phyloP scores from a whole-genome alignment of 2,113 vertebrate species.

The Poicephalus meyeri region DNA sequence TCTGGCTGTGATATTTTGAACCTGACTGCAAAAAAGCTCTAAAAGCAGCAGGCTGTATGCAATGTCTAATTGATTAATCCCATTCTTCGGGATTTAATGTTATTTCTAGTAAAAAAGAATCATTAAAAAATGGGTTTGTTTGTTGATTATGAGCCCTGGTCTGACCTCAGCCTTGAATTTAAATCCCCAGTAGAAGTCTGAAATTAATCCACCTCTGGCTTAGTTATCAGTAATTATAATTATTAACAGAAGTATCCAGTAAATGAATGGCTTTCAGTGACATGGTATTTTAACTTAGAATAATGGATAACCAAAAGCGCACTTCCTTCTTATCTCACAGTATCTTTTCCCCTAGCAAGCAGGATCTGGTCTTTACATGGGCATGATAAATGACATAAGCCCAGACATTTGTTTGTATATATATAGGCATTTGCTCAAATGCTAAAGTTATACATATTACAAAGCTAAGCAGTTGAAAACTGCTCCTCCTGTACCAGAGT shows the following conservation, averaged over 20 bases:
- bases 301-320: neutral
- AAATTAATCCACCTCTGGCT: slow-evolving; percentile 45
- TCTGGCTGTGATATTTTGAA: slow-evolving; percentile 7
- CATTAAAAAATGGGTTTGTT: slow-evolving; percentile 37
- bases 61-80: slow-evolving; percentile 36
- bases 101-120: slow-evolving; percentile 38
- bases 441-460: neutral
- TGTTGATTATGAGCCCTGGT: slow-evolving; percentile 56
- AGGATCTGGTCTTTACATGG: neutral
- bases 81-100: slow-evolving; percentile 14
- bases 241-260: slow-evolving; percentile 39
- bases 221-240: slow-evolving; percentile 55
- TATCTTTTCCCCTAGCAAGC: neutral
- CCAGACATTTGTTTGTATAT: neutral
- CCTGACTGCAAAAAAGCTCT: neutral
- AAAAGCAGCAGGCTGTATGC: neutral
- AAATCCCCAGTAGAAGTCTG: slow-evolving; percentile 39
- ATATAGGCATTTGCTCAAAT: neutral
- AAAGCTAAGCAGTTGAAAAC: neutral
- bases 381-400: neutral
- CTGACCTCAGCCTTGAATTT: slow-evolving; percentile 61
- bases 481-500: neutral
- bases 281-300: neutral
- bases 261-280: slow-evolving; percentile 7
- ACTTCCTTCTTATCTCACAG: neutral